Conservation (phyloP, 2,113 vertebrate species). For the Struthio camelus region DNA sequence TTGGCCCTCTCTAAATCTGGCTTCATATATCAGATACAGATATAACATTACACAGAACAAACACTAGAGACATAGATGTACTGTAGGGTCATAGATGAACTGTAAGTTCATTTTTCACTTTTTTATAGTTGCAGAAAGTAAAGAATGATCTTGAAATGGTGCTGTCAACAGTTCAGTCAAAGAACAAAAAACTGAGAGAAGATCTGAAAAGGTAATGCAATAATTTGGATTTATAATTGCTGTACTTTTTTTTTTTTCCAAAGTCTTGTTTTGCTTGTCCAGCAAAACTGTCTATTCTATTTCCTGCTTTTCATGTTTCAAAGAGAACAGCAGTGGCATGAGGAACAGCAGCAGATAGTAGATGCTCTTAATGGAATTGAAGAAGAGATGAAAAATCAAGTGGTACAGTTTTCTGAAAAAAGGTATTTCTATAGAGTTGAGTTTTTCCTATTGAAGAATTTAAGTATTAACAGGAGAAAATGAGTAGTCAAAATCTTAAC, state of each 20-base stretch:
- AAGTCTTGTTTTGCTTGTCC: not conserved
- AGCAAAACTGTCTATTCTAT: not conserved
- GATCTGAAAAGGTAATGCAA: constrained; percentile 72
- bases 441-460: not conserved
- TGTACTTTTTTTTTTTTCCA: not conserved
- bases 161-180: constrained; percentile 43
- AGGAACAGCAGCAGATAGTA: constrained; percentile 66
- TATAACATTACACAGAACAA: not conserved
- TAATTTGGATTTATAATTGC: not conserved
- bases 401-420: not conserved
- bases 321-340: constrained; percentile 75
- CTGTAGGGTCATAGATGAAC: no score
- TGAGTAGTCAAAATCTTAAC: not conserved
- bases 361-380: not conserved
- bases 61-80: not conserved
- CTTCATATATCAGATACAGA: not conserved
- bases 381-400: not conserved
- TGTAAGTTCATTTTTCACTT: not conserved
- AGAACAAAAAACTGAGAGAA: constrained; percentile 69
- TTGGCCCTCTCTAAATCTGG: not conserved
- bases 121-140: constrained; percentile 73
- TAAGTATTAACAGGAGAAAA: not conserved
- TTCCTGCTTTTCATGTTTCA: constrained; percentile 21
- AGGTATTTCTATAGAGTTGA: constrained; percentile 65
- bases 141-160: constrained; percentile 64